A percentile compares a stretch with the other conserved stretches of the same genome.
Conservation (phyloP, 2,888 invertebrate species). For the Exephanes ischioxanthus region DNA sequence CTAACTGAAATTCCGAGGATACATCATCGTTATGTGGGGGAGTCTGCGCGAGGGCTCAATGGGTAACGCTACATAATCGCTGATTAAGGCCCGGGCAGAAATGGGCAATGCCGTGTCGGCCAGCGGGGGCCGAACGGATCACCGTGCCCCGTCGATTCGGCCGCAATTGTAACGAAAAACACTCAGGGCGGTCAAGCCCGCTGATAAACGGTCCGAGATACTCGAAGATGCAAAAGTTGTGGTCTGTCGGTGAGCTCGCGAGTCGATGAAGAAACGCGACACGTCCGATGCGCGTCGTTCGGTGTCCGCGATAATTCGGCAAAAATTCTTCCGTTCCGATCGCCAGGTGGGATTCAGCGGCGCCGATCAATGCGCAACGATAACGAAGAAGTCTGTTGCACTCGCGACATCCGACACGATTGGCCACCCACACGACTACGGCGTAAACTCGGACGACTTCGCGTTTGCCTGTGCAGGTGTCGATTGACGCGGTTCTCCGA, state of each 20-base stretch:
- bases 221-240: constrained; percentile 19
- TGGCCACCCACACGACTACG: neutral
- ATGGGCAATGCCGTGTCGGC: constrained; percentile 18
- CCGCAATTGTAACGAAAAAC: neutral
- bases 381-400: neutral
- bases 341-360: neutral
- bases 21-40: constrained; percentile 78
- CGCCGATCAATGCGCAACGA: neutral
- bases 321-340: neutral
- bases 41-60: constrained; percentile 79
- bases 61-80: constrained; percentile 74
- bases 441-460: neutral
- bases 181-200: neutral
- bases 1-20: constrained; percentile 79
- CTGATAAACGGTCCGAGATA: neutral
- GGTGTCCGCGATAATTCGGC: neutral
- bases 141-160: neutral
- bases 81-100: constrained; percentile 56
- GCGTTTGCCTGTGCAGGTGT: neutral
- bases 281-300: neutral
- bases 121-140: constrained; percentile 13
- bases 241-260: constrained; percentile 31
- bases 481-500: neutral
- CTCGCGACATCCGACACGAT: constrained; percentile 2
- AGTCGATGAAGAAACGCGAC: neutral